Percentiles rank a stretch among this genome's conserved stretches.
These are phyloP conservation scores for Sebastes variabilis DNA, from an alignment of 2,797 vertebrate species.

Conservation along the genomic window DNA sequence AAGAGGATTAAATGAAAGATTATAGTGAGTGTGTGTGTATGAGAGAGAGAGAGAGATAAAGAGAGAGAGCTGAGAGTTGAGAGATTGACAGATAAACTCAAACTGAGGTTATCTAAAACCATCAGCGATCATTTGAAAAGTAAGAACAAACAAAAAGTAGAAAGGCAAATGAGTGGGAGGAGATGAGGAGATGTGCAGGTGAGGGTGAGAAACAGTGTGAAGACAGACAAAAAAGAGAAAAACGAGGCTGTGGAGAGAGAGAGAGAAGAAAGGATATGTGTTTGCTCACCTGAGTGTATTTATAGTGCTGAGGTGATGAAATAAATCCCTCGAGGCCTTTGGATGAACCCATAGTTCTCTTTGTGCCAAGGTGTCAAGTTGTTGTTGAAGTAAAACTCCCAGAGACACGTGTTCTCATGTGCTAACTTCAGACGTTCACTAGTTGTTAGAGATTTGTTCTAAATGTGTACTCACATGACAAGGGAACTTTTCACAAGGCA, in stretches of 20 bases:
- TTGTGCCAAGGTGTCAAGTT: conserved; percentile 28
- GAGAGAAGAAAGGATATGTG: conserved; percentile 1
- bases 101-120: neutral
- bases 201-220: neutral
- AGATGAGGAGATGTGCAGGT: neutral
- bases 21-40: neutral
- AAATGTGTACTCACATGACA: neutral
- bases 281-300: conserved; percentile 50
- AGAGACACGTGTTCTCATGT: neutral
- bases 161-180: neutral
- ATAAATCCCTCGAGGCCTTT: conserved; percentile 23
- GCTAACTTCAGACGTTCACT: neutral
- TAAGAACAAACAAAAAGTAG: neutral
- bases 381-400: neutral
- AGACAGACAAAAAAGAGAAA: neutral
- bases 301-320: conserved; percentile 38
- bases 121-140: neutral
- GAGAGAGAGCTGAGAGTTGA: neutral
- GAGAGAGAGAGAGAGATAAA: neutral
- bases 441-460: neutral
- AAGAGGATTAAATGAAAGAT: neutral
- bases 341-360: conserved; percentile 15
- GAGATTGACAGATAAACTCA: neutral
- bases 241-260: neutral
- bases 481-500: neutral